Base-by-base conservation (phyloP, 2,113 vertebrate genomes). In the Tyrannus savana region DNA sequence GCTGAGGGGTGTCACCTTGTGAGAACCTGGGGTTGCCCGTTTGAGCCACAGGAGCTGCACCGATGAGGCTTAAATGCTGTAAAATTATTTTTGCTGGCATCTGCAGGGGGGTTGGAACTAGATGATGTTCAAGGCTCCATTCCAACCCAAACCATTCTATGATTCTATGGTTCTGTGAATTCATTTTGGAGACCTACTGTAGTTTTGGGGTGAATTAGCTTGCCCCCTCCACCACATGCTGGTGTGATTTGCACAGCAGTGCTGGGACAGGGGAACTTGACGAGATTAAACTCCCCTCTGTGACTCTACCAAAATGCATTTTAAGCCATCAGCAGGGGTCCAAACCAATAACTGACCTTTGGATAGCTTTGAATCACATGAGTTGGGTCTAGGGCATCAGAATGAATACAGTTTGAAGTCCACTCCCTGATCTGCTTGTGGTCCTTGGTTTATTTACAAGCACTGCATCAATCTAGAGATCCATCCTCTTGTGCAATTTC, bases 181-280 rank as follows among this genome's bases (percentile, higher is more conserved):
- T 89, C 0, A 5, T 73, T 73, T 68, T 41, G 42, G 35, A 73
- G 47, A 25, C 14, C 37, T 56, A 6, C 14, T 68, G 52, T 39
- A 15, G 35, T 66, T 79, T 49, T 33, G 37, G 46, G 56, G 37
- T 13, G 39, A 35, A n/a, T 49, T 0, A 7, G 17, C 64, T 73
- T 80, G 68, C 33, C 18, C 16, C 10, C 7, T 35, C 33, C 37
- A 24, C 6, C 46, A 23, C 1, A 0, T 1, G 1, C 12, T 31
- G 37, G 22, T 77, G 63, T 39, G 62, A 41, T 56, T 59, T 56
- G 41, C 35, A 22, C 3, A 8, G 33, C 1, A 2, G 21, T 60
- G 28, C 55, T 7, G 28, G 59, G 55, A 21, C 27, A 15, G 22
- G 22, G 37, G 16, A 86, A 3, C 41, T 41, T 37, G 18, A 12